Evolutionary conservation across 2,888 invertebrate species (phyloP), one percentile per base, ranked within the genome.

Genomic region (Sinodicranocentrus sp.): DNA sequence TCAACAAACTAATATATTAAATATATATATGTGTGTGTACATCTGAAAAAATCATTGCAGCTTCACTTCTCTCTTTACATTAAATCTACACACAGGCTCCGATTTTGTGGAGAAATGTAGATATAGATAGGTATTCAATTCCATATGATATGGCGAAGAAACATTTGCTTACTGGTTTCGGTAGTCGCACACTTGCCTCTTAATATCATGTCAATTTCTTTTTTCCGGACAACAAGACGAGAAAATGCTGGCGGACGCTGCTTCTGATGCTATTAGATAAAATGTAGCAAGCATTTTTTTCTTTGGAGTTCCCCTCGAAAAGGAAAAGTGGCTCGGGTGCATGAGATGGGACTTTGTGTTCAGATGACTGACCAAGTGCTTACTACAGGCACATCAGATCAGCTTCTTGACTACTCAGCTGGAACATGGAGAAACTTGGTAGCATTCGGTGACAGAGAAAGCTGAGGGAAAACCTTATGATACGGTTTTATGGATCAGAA

Each of bases 331-430:
- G 3, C 39, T 54, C n/a, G 72, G 59, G 61, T 33, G 33, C 33
- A 33, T 71, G 72, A 65, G 73, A 80, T 80, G 73, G 65, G 80
- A 68, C 73, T 48, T 48, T 67, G 43, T 65, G 70, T 79, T 79
- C 79, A 43, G 72, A 72, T 79, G 80, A 80, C 54, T 80, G 80
- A 3, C 33, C 33, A 33, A 80, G 73, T 80, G 73, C 80, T 72
- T 73, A 80, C 80, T 73, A 73, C 80, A 73, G 80, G 65, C 71
- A 67, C 65, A 71, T 80, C 73, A 43, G 52, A 63, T 80, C 77
- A n/a, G 26, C 26, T 33, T 61, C 61, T 68, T 79, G 79, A 73
- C 73, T 67, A 73, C 48, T 80, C 73, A 68, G 68, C 59, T 73
- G 80, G 80, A 80, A 80, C 68, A 73, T 39, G 68, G n/a, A 80